A percentile compares a stretch with the other conserved stretches of the same genome.
Conservation (phyloP, 1,140 invertebrate genomes). For the Penaeus indicus region DNA sequence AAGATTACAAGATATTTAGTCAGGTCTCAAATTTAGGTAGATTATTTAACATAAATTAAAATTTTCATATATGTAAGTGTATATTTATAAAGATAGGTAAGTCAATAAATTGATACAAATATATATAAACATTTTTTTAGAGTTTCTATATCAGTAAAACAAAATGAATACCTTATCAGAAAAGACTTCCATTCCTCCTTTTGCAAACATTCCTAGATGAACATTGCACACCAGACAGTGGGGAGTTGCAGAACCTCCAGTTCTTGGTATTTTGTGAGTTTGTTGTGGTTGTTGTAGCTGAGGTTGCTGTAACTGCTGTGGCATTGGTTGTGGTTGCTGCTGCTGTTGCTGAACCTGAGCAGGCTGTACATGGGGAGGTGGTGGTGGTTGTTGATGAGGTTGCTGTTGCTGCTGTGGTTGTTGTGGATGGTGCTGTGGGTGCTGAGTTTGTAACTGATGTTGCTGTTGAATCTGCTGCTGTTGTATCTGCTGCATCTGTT, state of each 20-base stretch:
- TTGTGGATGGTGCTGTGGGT: slow-evolving; percentile 20
- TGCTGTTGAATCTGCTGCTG: slow-evolving; percentile 49
- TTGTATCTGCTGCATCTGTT: slow-evolving; percentile 46
- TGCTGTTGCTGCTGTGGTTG: slow-evolving; percentile 42
- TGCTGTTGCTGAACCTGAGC: slow-evolving; percentile 18
- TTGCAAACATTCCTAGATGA: slow-evolving; percentile 56
- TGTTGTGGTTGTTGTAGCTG: slow-evolving; percentile 18
- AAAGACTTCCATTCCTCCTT: slow-evolving; percentile 53
- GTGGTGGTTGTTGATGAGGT: slow-evolving; percentile 26
- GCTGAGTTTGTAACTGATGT: slow-evolving; percentile 33
- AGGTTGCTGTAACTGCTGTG: slow-evolving; percentile 45
- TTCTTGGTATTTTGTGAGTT: slow-evolving; percentile 3
- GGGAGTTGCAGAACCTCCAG: slow-evolving; percentile 43
- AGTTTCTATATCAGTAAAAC: neutral
- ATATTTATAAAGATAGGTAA: too few species aligned
- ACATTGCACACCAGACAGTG: slow-evolving; percentile 59
- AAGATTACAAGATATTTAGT: too few species aligned
- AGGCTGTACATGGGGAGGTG: slow-evolving; percentile 29
- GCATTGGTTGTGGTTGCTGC: slow-evolving; percentile 29
- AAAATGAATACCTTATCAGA: slow-evolving; percentile 42
- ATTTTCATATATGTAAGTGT: too few species aligned
- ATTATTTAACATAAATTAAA: too few species aligned
- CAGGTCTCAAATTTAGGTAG: too few species aligned
- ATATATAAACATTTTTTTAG: neutral
- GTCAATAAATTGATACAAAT: neutral